Evolutionary conservation across 2,888 invertebrate species (phyloP).

Genomic region (Melikaiella ostensackeni): DNA sequence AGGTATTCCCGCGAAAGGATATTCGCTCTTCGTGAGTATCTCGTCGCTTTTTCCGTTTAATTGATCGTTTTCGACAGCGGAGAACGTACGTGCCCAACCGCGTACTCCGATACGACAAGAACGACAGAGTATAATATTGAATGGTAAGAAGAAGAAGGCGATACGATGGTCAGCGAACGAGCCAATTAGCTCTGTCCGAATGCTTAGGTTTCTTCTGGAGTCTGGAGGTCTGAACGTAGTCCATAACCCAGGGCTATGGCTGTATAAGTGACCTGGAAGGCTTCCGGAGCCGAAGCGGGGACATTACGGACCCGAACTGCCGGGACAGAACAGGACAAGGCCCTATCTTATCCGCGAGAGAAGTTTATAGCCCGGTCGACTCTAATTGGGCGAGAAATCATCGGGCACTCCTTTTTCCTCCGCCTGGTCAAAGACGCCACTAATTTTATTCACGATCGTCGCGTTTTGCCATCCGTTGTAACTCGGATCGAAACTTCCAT

Average conservation of each 20-base stretch:
- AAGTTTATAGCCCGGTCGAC: constrained; percentile 76
- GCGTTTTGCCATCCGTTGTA: constrained; percentile 63
- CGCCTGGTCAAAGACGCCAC: constrained; percentile 67
- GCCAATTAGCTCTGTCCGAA: constrained; percentile 74
- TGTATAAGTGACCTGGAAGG: constrained; percentile 61
- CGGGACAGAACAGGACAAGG: constrained; percentile 65
- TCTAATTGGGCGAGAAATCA: constrained; percentile 77
- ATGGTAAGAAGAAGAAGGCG: constrained; percentile 47
- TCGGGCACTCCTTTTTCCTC: constrained; percentile 75
- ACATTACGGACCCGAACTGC: constrained; percentile 57
- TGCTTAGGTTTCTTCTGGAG: constrained; percentile 62
- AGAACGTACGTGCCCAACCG: constrained; percentile 63
- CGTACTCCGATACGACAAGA: constrained; percentile 42
- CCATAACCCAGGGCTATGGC: constrained; percentile 57
- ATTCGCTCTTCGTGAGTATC: constrained; percentile 66
- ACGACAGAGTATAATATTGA: constrained; percentile 26
- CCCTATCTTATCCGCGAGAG: constrained; percentile 74
- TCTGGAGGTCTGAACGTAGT: constrained; percentile 43
- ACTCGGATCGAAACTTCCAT: neutral
- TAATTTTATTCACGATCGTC: constrained; percentile 74
- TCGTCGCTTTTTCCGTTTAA: constrained; percentile 68
- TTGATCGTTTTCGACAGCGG: constrained; percentile 68
- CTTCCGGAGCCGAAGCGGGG: constrained; percentile 61
- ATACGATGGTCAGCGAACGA: constrained; percentile 71
- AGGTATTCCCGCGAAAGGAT: constrained; percentile 57